These are phyloP conservation scores for Gryllus longicercus DNA, from an alignment of 2,888 invertebrate genomes.

Conservation along the genomic window DNA sequence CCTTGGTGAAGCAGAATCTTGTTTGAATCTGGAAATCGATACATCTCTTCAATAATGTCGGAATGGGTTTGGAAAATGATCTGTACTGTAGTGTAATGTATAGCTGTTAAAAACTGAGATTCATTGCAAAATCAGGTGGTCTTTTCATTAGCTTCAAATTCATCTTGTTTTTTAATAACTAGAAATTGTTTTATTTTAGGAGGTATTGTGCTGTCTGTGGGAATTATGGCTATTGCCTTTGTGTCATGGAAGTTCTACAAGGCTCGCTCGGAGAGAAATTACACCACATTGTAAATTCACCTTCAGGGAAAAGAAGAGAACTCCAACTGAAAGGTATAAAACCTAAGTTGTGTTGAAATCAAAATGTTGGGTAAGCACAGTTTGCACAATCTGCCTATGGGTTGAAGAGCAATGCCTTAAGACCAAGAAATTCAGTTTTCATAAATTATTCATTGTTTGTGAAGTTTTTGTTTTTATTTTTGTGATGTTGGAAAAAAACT, in stretches of 20 bases:
- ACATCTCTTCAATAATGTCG: no score
- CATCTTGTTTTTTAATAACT: slow-evolving; percentile 4
- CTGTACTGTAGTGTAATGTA: no score
- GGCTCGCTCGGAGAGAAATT: slow-evolving; percentile 78
- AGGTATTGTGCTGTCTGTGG: slow-evolving; percentile 77
- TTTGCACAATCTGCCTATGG: neutral
- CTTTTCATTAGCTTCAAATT: neutral
- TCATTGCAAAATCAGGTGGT: no score
- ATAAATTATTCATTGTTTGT: no score
- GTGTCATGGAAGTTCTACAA: slow-evolving; percentile 86
- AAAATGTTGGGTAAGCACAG: neutral
- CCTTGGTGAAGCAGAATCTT: no score
- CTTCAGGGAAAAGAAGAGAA: neutral
- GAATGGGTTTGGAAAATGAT: no score
- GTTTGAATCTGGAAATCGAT: no score
- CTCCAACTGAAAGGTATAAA: neutral
- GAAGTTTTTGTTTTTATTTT: neutral
- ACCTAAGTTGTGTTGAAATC: neutral
- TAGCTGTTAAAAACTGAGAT: no score
- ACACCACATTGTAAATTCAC: slow-evolving; percentile 74
- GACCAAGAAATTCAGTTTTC: neutral
- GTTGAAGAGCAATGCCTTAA: neutral
- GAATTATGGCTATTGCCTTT: slow-evolving; percentile 73
- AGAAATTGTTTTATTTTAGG: slow-evolving; percentile 50
- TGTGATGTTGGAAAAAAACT: neutral